These are phyloP conservation scores for Gallinago jamesoni DNA, from an alignment of 2,113 vertebrate species.

Conservation along the genomic window DNA sequence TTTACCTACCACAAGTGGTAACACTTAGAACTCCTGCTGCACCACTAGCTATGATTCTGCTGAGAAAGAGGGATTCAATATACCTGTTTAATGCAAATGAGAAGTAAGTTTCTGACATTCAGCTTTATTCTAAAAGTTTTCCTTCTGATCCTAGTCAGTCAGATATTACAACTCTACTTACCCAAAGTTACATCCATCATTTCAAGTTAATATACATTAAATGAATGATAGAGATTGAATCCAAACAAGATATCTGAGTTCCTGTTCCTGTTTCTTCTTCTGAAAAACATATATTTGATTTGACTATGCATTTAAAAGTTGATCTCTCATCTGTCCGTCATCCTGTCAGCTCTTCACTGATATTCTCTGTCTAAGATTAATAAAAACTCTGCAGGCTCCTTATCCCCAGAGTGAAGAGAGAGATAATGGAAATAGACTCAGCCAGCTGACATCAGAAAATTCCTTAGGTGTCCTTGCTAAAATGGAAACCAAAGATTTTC, in stretches of 20 bases:
- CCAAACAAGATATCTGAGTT: not conserved
- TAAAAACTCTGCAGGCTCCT: not conserved
- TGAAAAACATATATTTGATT: conserved; percentile 16
- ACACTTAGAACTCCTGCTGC: not conserved
- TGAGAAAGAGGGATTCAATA: not conserved
- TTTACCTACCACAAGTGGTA: not conserved
- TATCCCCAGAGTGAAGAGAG: not conserved
- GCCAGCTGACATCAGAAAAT: not conserved
- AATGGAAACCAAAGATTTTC: not conserved
- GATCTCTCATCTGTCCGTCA: not conserved
- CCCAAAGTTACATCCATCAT: not conserved
- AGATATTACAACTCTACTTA: not conserved
- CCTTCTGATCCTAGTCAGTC: not conserved
- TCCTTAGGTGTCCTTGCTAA: not conserved
- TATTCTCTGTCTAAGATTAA: not conserved
- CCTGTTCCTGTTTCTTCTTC: not conserved
- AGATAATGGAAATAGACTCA: not conserved
- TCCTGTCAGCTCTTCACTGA: not conserved
- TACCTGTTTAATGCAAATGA: not conserved
- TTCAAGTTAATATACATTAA: not conserved
- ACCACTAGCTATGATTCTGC: not conserved
- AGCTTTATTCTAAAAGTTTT: not conserved
- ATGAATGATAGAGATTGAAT: not conserved
- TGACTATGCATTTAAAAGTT: conserved; percentile 9
- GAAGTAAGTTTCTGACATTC: not conserved